Conservation (phyloP, 2,888 invertebrate species). For the Psococerastis gibbosa region DNA sequence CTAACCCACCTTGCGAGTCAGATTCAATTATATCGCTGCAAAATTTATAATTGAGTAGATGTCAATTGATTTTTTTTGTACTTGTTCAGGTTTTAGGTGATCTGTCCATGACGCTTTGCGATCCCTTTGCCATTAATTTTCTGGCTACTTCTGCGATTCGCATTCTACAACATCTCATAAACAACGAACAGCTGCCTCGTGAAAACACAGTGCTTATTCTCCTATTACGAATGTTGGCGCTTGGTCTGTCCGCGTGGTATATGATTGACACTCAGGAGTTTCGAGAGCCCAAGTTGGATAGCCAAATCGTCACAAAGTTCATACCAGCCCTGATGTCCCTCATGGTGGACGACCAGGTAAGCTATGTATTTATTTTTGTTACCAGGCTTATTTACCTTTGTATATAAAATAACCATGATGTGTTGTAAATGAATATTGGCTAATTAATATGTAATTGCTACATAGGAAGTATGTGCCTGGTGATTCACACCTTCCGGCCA, state of each 20-base stretch:
- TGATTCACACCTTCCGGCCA: no score
- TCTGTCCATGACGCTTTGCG: conserved; percentile 90
- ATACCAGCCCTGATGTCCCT: conserved; percentile 82
- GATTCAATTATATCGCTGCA: no score
- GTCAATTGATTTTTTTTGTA: no score
- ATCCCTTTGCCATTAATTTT: conserved; percentile 93
- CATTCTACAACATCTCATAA: conserved; percentile 73
- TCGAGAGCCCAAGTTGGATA: conserved; percentile 86
- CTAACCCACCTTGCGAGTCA: no score
- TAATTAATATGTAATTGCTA: no score
- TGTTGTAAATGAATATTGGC: no score
- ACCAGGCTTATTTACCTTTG: no score
- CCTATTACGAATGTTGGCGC: conserved; percentile 73
- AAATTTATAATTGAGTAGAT: conserved; percentile 19
- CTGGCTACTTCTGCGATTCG: conserved; percentile 83
- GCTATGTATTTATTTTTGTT: no score
- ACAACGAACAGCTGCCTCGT: conserved; percentile 73
- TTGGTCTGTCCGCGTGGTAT: conserved; percentile 88
- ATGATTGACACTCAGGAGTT: conserved; percentile 92
- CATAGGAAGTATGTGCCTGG: no score
- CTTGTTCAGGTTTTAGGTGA: conserved; percentile 84
- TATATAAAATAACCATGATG: no score
- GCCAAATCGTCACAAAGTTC: conserved; percentile 85
- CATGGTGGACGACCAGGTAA: conserved; percentile 53
- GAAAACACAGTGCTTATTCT: conserved; percentile 81